Conservation (phyloP, 2,797 vertebrate genomes). For the Acomys russatus region DNA sequence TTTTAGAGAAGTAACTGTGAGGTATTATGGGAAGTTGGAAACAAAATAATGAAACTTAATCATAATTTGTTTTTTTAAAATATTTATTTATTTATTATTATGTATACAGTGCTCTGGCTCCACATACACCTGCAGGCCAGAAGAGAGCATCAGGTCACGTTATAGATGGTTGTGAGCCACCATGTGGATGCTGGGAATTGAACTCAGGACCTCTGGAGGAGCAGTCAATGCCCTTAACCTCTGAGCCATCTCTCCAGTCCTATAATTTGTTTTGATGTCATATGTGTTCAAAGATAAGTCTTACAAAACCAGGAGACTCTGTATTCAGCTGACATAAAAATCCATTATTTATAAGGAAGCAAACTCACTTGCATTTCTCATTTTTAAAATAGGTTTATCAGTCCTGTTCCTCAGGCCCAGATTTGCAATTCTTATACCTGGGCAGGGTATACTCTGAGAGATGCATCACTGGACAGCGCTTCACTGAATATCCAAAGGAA, state of each 20-base stretch:
- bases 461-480: neutral
- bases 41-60: neutral
- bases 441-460: neutral
- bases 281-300: neutral
- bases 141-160: too few species aligned
- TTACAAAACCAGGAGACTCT: neutral
- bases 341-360: neutral
- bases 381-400: neutral
- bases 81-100: too few species aligned
- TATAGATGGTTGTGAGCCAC: too few species aligned
- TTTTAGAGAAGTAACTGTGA: neutral
- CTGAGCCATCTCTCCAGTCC: too few species aligned
- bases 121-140: too few species aligned
- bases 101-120: too few species aligned
- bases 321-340: neutral
- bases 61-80: neutral
- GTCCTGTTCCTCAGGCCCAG: neutral
- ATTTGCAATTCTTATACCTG: neutral
- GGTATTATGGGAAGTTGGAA: neutral
- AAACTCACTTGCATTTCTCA: neutral
- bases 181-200: too few species aligned
- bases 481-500: too few species aligned
- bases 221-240: too few species aligned
- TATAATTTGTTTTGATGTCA: neutral
- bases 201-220: too few species aligned